Evolutionary conservation across 1,140 invertebrate species (phyloP), one percentile per base, ranked within the genome.

Genomic region (Branchinecta lindahli): DNA sequence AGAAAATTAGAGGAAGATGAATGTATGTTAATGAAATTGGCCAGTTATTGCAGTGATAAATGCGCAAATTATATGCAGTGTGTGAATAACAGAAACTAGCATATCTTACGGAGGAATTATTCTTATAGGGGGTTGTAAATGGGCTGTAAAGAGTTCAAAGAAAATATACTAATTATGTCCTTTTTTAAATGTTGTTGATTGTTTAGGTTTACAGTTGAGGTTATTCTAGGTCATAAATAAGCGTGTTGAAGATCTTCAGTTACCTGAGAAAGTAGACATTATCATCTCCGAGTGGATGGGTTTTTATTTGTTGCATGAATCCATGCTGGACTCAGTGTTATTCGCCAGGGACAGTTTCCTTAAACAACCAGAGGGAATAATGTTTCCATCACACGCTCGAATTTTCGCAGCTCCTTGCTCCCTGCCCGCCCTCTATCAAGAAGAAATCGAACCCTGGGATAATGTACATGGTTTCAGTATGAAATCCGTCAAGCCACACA

Each of bases 251-350:
- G 85, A 89, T 69, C 79, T 88, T 4, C 73, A 75, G 6, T 75
- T 88, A 44, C 84, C 85, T 8, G 80, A 81, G 66, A 89, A 92
- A 82, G 92, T 96, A 20, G 96, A 99, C 79, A 86, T 98, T 33
- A 96, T 98, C 74, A 88, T 99, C 45, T 96, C 93, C 7, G 96
- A 99, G 81, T 99, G 96, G 96, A 99, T 99, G 96, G 96, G 96
- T 7, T 98, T 98, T 81, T 98, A 97, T 80, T 81, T 99, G 66
- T 82, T 99, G 8, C 98, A 98, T 77, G 96, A 99, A 82, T 95
- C 93, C 21, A 99, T 99, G 96, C 79, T 99, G 46, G 92, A 98
- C 77, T 90, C 89, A 78, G 86, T 94, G 21, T 84, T 99, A 46
- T 87, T 86, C 80, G 96, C 95, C 3, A 84, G 96, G 77, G 91